phyloP scores from a whole-genome alignment of 2,113 vertebrate species.

The Actenoides hombroni region DNA sequence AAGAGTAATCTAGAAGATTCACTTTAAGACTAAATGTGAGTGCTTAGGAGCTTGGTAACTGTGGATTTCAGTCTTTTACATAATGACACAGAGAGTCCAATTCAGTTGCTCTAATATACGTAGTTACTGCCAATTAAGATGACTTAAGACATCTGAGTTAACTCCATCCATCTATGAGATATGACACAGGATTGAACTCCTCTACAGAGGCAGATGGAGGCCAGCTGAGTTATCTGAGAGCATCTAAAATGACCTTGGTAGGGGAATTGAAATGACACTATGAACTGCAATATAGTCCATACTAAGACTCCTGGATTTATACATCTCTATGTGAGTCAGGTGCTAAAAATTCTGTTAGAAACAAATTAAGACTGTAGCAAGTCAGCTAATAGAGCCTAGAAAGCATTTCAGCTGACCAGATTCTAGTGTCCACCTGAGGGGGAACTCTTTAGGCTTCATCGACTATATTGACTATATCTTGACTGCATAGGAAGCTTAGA shows the following conservation, averaged over 20 bases:
- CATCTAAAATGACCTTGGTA: background rate
- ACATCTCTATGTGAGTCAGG: background rate
- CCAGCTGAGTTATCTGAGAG: background rate
- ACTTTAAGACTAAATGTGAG: background rate
- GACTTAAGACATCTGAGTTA: background rate
- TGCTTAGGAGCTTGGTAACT: background rate
- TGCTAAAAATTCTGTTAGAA: background rate
- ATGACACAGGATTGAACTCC: background rate
- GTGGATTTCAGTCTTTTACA: background rate
- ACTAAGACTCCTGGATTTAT: background rate
- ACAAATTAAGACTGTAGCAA: background rate
- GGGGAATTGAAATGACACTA: background rate
- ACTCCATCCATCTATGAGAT: background rate
- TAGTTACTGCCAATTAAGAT: background rate
- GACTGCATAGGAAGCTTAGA: background rate
- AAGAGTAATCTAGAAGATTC: background rate
- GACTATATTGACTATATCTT: background rate
- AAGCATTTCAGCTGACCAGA: background rate
- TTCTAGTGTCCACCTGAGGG: background rate
- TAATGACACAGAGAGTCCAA: background rate
- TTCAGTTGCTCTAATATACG: background rate
- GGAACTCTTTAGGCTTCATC: background rate
- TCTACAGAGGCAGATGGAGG: background rate
- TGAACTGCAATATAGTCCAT: background rate
- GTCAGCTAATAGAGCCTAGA: background rate